phyloP scores from a whole-genome alignment of 2,797 vertebrate genomes.

The Gymnoscopelus braueri region DNA sequence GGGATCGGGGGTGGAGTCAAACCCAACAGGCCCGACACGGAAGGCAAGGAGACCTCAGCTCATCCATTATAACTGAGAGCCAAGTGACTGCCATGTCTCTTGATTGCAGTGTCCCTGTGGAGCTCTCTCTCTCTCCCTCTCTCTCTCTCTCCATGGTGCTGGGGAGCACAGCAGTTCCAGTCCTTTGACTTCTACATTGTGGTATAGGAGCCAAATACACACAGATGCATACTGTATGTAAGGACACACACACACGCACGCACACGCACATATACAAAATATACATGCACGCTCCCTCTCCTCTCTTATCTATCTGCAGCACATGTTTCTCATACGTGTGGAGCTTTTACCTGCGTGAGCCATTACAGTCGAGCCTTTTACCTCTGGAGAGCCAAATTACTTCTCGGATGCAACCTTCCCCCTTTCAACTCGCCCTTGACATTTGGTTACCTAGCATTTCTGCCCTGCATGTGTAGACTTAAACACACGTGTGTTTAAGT shows the following conservation, averaged over 20 bases:
- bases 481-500: conserved; percentile 28
- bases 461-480: conserved; percentile 50
- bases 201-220: conserved; percentile 55
- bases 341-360: conserved; percentile 77
- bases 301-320: conserved; percentile 80
- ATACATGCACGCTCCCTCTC: conserved; percentile 40
- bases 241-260: conserved; percentile 23
- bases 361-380: conserved; percentile 75
- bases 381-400: conserved; percentile 74
- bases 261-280: conserved; percentile 49
- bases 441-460: conserved; percentile 73
- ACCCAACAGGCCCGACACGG: conserved; percentile 59
- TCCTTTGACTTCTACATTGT: conserved; percentile 62
- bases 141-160: conserved; percentile 25
- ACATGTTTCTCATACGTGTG: conserved; percentile 81
- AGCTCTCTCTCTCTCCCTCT: conserved; percentile 42
- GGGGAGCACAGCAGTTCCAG: conserved; percentile 61
- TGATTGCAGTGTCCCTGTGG: conserved; percentile 74
- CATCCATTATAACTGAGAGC: conserved; percentile 78
- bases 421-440: conserved; percentile 77
- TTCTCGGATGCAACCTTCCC: conserved; percentile 74
- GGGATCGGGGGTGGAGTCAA: conserved; percentile 34
- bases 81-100: conserved; percentile 78
- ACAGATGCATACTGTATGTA: conserved; percentile 17
- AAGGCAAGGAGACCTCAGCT: conserved; percentile 68